Conservation (phyloP, 1,140 invertebrate species). For the silkworm (Bombyx mori) region ASM3026992v2 NC_085119.1:17630501-17631000, state of each 20-base stretch:
- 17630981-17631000: background rate
- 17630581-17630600: too few relatives aligned
- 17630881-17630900: constrained; percentile 36
- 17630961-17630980: background rate
- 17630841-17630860: constrained; percentile 82
- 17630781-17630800: constrained; percentile 22
- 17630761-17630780: constrained; percentile 51
- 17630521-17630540: constrained; percentile 7
- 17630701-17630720: constrained; percentile 18
- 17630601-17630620: background rate
- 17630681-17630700: constrained; percentile 23
- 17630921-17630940: constrained; percentile 55
- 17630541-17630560: too few relatives aligned
- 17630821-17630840: constrained; percentile 84
- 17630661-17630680: constrained; percentile 35
- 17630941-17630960: constrained; percentile 57
- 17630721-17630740: constrained; percentile 11
- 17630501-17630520: constrained; percentile 16
- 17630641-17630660: constrained; percentile 54
- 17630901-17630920: constrained; percentile 45
- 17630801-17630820: constrained; percentile 55
- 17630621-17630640: constrained; percentile 49
- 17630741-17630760: constrained; percentile 27
- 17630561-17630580: too few relatives aligned
- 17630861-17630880: constrained; percentile 74